Conservation (phyloP, 2,797 vertebrate genomes). For the Petrocephalus schoutedeni region DNA sequence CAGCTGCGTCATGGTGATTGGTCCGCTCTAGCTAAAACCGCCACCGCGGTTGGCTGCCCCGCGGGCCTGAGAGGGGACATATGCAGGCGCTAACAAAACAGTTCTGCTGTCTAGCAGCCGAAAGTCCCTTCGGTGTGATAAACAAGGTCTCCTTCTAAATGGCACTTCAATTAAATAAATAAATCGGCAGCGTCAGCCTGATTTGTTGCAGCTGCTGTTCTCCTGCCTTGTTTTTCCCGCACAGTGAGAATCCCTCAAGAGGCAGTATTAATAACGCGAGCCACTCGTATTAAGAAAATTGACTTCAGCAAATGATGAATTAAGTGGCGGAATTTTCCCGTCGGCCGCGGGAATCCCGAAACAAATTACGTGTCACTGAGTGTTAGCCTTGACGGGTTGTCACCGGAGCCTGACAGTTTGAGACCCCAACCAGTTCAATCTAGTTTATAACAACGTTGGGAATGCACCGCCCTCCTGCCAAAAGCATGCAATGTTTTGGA, state of each 20-base stretch:
- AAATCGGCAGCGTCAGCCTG: neutral
- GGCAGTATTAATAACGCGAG: neutral
- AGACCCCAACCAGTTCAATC: neutral
- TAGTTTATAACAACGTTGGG: neutral
- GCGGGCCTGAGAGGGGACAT: neutral
- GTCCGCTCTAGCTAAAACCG: conserved; percentile 40
- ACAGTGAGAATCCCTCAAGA: neutral
- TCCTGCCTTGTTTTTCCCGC: neutral
- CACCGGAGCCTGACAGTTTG: neutral
- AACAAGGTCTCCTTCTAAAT: neutral
- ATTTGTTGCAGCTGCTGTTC: neutral
- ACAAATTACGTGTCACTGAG: conserved; percentile 11
- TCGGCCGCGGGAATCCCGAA: neutral
- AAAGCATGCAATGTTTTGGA: neutral
- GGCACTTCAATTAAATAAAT: conserved; percentile 12
- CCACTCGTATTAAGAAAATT: conserved; percentile 11
- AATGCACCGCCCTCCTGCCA: neutral
- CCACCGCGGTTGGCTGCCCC: conserved; percentile 3
- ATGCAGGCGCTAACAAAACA: conserved; percentile 4
- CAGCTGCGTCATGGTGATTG: conserved; percentile 40
- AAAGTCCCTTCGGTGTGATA: neutral
- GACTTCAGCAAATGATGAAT: conserved; percentile 17
- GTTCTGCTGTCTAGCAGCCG: conserved; percentile 10
- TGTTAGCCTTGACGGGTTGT: neutral
- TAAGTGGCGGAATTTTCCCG: neutral